These are phyloP conservation scores for Columba livia DNA, from an alignment of 2,113 vertebrate genomes.

Conservation along the genomic window DNA sequence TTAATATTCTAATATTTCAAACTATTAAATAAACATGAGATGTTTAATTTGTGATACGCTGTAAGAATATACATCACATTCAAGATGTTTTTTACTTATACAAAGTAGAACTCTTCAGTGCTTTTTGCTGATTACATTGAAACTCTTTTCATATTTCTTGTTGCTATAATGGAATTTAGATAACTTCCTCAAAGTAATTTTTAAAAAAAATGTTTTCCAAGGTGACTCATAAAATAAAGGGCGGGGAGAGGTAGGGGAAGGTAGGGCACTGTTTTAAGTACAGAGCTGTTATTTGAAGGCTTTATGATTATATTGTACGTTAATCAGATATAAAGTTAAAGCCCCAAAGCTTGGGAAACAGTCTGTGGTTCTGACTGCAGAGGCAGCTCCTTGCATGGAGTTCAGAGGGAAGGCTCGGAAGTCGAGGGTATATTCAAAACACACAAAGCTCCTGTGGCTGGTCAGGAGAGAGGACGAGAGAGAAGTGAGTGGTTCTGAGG, in stretches of 20 bases:
- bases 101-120: not conserved
- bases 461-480: not conserved
- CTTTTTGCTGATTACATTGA: not conserved
- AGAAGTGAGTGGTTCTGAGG: not conserved
- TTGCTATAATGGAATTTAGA: not conserved
- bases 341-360: not conserved
- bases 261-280: not conserved
- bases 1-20: not conserved
- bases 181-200: not conserved
- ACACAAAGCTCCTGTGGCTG: not conserved
- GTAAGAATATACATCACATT: not conserved
- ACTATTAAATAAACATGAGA: not conserved
- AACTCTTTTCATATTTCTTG: not conserved
- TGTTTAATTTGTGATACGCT: not conserved
- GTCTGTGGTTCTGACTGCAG: not conserved
- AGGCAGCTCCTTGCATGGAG: not conserved
- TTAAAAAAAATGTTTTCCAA: not conserved
- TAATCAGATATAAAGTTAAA: not conserved
- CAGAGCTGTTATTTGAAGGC: not conserved
- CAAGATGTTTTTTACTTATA: not conserved
- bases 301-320: not conserved
- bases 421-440: not conserved
- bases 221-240: not conserved
- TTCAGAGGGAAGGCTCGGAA: not conserved
- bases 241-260: too few relatives aligned